phyloP scores from a whole-genome alignment of 2,888 invertebrate species.

The Stomorhina lunata region DNA sequence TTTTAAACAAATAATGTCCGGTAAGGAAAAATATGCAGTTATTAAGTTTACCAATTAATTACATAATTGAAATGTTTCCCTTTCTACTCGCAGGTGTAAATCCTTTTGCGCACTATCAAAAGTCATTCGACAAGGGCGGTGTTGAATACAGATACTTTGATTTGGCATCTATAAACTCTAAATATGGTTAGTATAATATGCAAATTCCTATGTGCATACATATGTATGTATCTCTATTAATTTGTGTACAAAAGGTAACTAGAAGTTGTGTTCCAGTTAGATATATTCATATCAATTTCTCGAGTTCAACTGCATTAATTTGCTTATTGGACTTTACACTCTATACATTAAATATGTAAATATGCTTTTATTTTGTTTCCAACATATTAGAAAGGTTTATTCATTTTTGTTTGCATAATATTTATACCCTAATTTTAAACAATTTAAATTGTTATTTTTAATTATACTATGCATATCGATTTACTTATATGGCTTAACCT shows the following conservation, averaged over 20 bases:
- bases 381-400: background rate
- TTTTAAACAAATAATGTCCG: constrained; percentile 69
- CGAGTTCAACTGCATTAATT: background rate
- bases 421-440: background rate
- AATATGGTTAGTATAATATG: constrained; percentile 86
- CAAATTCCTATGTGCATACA: background rate
- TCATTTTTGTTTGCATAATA: constrained; percentile 40
- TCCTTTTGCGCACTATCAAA: constrained; percentile 77
- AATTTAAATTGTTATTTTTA: background rate
- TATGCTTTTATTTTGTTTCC: too few relatives aligned
- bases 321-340: constrained; percentile 8
- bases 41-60: constrained; percentile 35
- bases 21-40: constrained; percentile 66
- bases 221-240: background rate
- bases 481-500: background rate
- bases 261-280: too few relatives aligned
- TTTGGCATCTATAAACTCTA: constrained; percentile 85
- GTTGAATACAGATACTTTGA: constrained; percentile 88
- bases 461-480: background rate
- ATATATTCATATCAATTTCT: too few relatives aligned
- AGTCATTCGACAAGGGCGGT: constrained; percentile 75
- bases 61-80: constrained; percentile 59
- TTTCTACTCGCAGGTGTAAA: constrained; percentile 72
- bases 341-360: too few relatives aligned
- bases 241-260: background rate